A percentile compares a stretch with the other conserved stretches of the same genome.
Evolutionary conservation across 1,140 invertebrate species (phyloP).

Genomic region (Drosophila baimaii): DNA sequence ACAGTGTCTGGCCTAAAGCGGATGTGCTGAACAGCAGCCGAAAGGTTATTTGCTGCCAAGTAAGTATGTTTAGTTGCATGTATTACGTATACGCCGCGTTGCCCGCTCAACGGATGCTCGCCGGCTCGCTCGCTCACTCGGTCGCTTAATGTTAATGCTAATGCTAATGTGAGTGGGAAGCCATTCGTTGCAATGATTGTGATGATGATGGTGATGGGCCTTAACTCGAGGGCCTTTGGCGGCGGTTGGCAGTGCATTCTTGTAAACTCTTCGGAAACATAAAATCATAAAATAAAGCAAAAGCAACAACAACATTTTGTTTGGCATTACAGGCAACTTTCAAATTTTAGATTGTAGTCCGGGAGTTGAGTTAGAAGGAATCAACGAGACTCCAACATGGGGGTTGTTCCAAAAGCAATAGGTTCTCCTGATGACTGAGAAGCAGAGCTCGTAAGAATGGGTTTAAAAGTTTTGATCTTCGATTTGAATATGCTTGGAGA

Average conservation of each 20-base stretch:
- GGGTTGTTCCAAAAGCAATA: not conserved
- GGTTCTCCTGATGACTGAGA: not conserved
- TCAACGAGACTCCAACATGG: not conserved
- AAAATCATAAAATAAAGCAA: conserved; percentile 27
- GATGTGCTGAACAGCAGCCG: conserved; percentile 55
- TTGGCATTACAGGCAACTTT: conserved; percentile 46
- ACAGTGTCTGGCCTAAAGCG: conserved; percentile 53
- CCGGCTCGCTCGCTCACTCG: conserved; percentile 2
- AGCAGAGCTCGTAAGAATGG: too few species aligned
- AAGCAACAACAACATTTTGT: not conserved
- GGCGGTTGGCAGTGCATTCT: conserved; percentile 9
- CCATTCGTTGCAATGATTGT: conserved; percentile 39
- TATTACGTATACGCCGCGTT: conserved; percentile 67
- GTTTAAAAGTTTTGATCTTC: too few species aligned
- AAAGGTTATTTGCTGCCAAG: conserved; percentile 44
- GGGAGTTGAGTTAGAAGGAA: conserved; percentile 29
- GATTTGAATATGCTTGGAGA: too few species aligned
- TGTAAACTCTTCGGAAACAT: conserved; percentile 18
- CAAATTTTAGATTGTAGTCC: conserved; percentile 50
- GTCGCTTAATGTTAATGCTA: conserved; percentile 21
- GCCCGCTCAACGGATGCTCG: conserved; percentile 21
- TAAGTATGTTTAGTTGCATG: conserved; percentile 31
- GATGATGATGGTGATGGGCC: conserved; percentile 35
- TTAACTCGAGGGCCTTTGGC: conserved; percentile 34
- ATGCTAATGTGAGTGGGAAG: conserved; percentile 66